These are phyloP conservation scores for Temnothorax rugatulus DNA, from an alignment of 2,888 invertebrate genomes.

Conservation along the genomic window DNA sequence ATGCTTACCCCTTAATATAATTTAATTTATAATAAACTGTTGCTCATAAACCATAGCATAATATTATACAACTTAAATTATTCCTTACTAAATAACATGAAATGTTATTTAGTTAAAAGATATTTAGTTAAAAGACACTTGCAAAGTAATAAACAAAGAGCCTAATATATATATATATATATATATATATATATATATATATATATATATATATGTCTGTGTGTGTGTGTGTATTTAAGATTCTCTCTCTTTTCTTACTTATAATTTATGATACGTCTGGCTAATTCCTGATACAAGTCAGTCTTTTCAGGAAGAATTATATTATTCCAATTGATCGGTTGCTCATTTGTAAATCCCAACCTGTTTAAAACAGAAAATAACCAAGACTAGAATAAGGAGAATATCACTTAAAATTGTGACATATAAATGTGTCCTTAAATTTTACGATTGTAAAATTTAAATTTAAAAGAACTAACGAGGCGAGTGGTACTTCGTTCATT, in stretches of 20 bases:
- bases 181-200: not conserved
- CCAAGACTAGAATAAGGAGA: not conserved
- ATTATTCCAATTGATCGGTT: constrained; percentile 89
- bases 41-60: not conserved
- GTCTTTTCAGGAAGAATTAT: constrained; percentile 90
- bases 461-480: constrained; percentile 78
- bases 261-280: constrained; percentile 89
- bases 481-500: constrained; percentile 80
- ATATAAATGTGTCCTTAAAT: not conserved
- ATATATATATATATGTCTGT: not conserved
- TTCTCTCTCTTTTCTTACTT: constrained; percentile 86
- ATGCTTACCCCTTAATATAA: not conserved
- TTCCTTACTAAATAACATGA: not conserved
- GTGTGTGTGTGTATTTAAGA: too few species aligned
- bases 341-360: constrained; percentile 88
- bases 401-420: not conserved
- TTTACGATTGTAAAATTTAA: not conserved
- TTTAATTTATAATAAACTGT: constrained; percentile 4
- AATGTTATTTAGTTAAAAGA: not conserved
- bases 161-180: not conserved
- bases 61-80: not conserved
- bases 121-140: not conserved
- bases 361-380: constrained; percentile 77
- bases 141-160: not conserved
- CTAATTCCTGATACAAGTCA: constrained; percentile 90